Conservation (phyloP, 1,140 invertebrate genomes). For the Drosophila orosa region DNA sequence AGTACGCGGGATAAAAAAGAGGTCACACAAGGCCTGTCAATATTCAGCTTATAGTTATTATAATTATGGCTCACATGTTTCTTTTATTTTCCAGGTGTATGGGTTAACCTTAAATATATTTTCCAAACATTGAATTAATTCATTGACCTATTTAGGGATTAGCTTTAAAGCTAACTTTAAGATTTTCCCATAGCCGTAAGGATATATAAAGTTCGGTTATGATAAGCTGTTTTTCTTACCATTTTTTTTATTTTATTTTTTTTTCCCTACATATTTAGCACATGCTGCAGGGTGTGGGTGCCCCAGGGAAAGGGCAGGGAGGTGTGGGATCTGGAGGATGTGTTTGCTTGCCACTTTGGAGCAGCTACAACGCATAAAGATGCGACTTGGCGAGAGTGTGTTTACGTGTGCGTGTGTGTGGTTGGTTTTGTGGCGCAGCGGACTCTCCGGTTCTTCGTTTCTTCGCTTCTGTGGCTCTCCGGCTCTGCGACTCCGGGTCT, state of each 20-base stretch:
- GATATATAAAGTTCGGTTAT: constrained; percentile 10
- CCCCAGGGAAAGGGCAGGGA: constrained; percentile 6
- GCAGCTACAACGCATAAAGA: constrained; percentile 56
- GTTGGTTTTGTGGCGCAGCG: constrained; percentile 63
- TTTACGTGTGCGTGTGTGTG: constrained; percentile 45
- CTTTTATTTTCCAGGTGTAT: background rate
- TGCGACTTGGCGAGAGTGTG: constrained; percentile 45
- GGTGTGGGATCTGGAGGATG: constrained; percentile 11
- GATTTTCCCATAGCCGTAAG: background rate
- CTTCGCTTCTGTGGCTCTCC: constrained; percentile 1
- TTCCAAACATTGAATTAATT: background rate
- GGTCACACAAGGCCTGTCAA: background rate
- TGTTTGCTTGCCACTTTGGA: constrained; percentile 57
- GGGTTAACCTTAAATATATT: background rate
- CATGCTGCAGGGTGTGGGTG: constrained; percentile 43
- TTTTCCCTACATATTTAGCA: constrained; percentile 60
- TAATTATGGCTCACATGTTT: too few relatives aligned
- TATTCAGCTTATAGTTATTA: background rate
- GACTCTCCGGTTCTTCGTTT: constrained; percentile 8
- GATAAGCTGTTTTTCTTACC: background rate
- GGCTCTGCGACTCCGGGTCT: constrained; percentile 2
- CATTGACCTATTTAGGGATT: background rate
- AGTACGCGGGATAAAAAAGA: background rate
- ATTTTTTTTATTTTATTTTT: constrained; percentile 13
- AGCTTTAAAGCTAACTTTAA: background rate